Base-by-base conservation (phyloP, 53 echinoderm and acorn worm genomes). In the Holothuria leucospilota region DNA sequence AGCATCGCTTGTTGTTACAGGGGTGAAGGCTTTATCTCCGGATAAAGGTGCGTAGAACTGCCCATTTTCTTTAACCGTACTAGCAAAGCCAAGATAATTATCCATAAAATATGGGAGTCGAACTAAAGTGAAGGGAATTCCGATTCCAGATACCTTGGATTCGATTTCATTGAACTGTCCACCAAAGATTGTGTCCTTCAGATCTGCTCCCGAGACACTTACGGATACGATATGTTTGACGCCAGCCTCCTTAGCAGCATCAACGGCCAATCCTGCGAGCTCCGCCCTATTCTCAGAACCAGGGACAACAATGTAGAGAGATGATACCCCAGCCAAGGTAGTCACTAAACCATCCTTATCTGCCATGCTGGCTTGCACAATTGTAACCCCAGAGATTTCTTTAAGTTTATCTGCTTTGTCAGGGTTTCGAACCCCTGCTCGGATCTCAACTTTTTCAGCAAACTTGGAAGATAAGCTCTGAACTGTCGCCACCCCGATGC, bases 61-160 rank as follows among this genome's bases (percentile, higher is more conserved):
- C 8, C 63, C 63, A 39, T 21, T 65, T 34, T 82, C 82, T 20
- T 82, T 82, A 6, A 82, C 82, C 21, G 38, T 63, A n/a, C 24
- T 39, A 20, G 84, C 51, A 20, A 52, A 84, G 14, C 65, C 75
- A 23, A 73, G 62, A 5, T 51, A 68, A 64, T 73, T 89, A 34
- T 89, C 84, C 53, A 89, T 40, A 29, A 89, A 84, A 34, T 72
- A 71, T 15, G 89, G 84, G 15, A 89, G 58, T 3, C 89, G 84
- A 21, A 89, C 20, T 24, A 89, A 23, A 9, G 89, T 89, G 84
- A 51, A 84, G 5, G 84, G 64, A 13, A 89, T 5, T 30, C 66
- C 89, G 51, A 84, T 20, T n/a, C 28, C 26, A 23, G 29, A 2
- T 0, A 78, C 18, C 13, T 78, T 78, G 59, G 3, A n/a, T 63